phyloP scores from a whole-genome alignment of 2,797 vertebrate genomes.

The Lophius americanus region DNA sequence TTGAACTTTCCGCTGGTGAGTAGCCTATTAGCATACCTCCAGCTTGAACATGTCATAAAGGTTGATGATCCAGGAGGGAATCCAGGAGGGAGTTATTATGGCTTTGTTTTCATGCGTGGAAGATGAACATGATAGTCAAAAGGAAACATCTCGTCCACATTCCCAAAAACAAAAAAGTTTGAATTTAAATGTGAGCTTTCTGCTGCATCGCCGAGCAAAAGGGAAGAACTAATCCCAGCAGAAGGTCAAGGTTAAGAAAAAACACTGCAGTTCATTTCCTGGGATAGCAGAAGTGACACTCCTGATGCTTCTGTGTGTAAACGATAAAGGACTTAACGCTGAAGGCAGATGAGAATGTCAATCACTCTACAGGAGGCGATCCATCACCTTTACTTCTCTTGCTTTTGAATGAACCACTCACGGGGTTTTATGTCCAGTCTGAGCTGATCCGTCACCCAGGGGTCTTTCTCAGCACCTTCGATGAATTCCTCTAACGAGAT shows the following conservation, averaged over 20 bases:
- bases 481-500: conserved; percentile 79
- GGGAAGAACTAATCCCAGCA: too few species aligned
- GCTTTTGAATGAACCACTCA: conserved; percentile 71
- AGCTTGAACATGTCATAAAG: too few species aligned
- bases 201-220: too few species aligned
- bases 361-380: not conserved
- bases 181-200: too few species aligned
- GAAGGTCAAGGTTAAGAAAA: not conserved
- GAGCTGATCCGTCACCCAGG: conserved; percentile 80
- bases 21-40: too few species aligned
- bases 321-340: not conserved
- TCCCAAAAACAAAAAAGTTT: too few species aligned
- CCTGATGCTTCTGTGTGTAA: conserved; percentile 4
- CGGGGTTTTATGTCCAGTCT: conserved; percentile 69
- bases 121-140: not conserved
- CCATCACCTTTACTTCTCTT: conserved; percentile 45
- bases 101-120: not conserved
- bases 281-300: not conserved
- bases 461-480: conserved; percentile 76
- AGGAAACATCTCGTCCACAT: too few species aligned
- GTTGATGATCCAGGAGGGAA: too few species aligned
- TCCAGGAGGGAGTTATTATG: too few species aligned
- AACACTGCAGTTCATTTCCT: not conserved
- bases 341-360: not conserved
- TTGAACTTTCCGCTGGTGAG: not conserved